These are phyloP conservation scores for Hylaeus volcanicus DNA, from an alignment of 1,140 invertebrate species.

Conservation along the genomic window DNA sequence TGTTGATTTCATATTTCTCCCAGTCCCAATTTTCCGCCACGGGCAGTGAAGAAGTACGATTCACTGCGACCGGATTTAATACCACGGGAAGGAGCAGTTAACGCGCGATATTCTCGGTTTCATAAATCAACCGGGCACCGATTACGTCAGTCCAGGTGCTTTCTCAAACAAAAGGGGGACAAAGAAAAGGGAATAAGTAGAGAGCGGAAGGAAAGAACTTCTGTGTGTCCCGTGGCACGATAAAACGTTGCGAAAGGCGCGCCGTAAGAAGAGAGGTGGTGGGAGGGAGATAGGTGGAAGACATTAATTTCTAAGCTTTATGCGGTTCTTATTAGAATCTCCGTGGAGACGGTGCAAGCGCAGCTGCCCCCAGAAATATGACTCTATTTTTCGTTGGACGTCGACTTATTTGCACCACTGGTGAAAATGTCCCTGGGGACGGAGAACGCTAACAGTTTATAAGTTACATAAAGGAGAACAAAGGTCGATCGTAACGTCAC, in stretches of 20 bases:
- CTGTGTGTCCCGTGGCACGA: constrained; percentile 26
- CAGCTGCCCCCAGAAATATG: constrained; percentile 68
- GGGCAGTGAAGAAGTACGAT: neutral
- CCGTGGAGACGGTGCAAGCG: constrained; percentile 52
- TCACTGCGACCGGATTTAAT: constrained; percentile 45
- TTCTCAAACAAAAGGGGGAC: constrained; percentile 4
- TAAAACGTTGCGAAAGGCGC: constrained; percentile 11
- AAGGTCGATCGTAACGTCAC: constrained; percentile 30
- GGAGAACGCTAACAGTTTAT: constrained; percentile 40
- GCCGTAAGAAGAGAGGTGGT: neutral
- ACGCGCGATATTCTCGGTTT: constrained; percentile 36
- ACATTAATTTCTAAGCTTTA: constrained; percentile 71
- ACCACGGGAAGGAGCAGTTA: neutral
- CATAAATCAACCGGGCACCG: constrained; percentile 57
- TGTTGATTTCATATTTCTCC: too few species aligned
- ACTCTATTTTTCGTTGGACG: constrained; percentile 65
- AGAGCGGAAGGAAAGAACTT: constrained; percentile 43
- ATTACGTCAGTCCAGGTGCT: constrained; percentile 59
- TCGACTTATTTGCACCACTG: constrained; percentile 64
- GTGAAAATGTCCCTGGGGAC: constrained; percentile 18
- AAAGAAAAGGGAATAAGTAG: constrained; percentile 2
- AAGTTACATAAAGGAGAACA: constrained; percentile 29
- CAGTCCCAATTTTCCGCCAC: neutral
- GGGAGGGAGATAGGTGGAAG: constrained; percentile 58
- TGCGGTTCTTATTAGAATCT: constrained; percentile 71